Base-by-base conservation (phyloP, 2,888 invertebrate species). In the Norana najaformis region DNA sequence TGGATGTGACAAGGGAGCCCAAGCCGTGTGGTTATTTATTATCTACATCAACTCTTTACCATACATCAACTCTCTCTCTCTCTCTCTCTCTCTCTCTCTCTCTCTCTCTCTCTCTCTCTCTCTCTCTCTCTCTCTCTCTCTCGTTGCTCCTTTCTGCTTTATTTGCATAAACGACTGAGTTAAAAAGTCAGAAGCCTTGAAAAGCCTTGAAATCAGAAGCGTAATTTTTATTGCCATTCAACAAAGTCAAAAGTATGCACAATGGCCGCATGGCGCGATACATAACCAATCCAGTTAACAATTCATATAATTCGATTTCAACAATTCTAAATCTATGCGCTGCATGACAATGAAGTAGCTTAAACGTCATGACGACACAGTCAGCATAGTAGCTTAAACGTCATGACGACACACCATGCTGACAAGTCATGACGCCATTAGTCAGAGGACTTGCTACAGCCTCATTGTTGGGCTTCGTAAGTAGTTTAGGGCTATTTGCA, bases 61-160 rank as follows among this genome's bases (percentile, higher is more conserved):
- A 88, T 88, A 88, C 89, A 88, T 88, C 88, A 20, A 88, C 89
- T 89, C 88, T 89, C 20, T 89, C 34, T 89, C 88, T 89, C 34
- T 88, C 88, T 89, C 34, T 88, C 89, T 89, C 34, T 34, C 88
- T 89, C 1, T 39, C 5, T 89, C 5, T 89, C 2, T 47, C 47
- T 89, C 8, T n/a, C 3, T 89, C 5, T 89, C n/a, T 53, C 13
- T 23, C 89, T 4, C 89, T 89, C 16, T 53, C 47, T 39, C 53
- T n/a, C 20, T 69, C 41, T 89, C 89, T 89, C n/a, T 89, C 3
- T 89, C 83, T 85, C 37, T 88, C 38, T 90, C 36, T 36, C 16
- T 41, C 8, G 36, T 36, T 30, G n/a, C 2, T 34, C 18, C 35
- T 83, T 36, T 6, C 35, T 85, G 13, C 23, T 37, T 85, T 30